Conservation (phyloP, 2,797 vertebrate genomes). For the Phalloptychus januarius region DNA sequence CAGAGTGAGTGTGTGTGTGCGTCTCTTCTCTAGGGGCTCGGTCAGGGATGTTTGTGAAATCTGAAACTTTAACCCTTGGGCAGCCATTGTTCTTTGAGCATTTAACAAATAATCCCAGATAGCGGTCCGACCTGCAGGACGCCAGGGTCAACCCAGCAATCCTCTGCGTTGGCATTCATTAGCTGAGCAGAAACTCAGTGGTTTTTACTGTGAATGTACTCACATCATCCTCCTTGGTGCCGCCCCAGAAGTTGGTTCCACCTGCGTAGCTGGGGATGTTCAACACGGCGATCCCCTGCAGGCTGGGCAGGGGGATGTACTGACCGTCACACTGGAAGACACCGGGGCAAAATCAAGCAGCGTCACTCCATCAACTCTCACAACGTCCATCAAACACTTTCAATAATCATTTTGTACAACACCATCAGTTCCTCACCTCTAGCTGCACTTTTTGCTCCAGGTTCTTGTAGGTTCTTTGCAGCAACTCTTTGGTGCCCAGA, state of each 20-base stretch:
- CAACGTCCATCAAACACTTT: not conserved
- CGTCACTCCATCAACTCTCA: not conserved
- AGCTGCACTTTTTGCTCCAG: slow-evolving; percentile 97
- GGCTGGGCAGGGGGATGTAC: slow-evolving; percentile 97
- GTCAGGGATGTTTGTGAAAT: slow-evolving; percentile 32
- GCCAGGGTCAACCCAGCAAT: slow-evolving; percentile 28
- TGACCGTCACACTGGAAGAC: slow-evolving; percentile 92
- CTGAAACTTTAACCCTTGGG: slow-evolving; percentile 56
- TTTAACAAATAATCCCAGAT: slow-evolving; percentile 59
- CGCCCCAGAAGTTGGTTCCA: slow-evolving; percentile 98
- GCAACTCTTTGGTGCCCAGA: slow-evolving; percentile 93
- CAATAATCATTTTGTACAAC: not conserved
- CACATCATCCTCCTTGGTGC: slow-evolving; percentile 98
- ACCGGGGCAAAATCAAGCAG: not conserved
- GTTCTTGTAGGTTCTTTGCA: slow-evolving; percentile 98
- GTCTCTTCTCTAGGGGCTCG: slow-evolving; percentile 48
- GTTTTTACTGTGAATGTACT: slow-evolving; percentile 68
- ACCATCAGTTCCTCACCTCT: slow-evolving; percentile 80
- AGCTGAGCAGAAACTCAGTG: slow-evolving; percentile 11
- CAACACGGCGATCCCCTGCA: slow-evolving; percentile 95
- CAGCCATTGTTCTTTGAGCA: slow-evolving; percentile 48
- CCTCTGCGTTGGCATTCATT: not conserved
- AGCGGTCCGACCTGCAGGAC: slow-evolving; percentile 31
- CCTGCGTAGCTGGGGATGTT: slow-evolving; percentile 99
- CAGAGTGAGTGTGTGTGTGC: slow-evolving; percentile 31